Percentiles rank a stretch among this genome's conserved stretches.
These are phyloP conservation scores for Bettongia penicillata DNA, from an alignment of 2,113 vertebrate genomes.

Conservation along the genomic window DNA sequence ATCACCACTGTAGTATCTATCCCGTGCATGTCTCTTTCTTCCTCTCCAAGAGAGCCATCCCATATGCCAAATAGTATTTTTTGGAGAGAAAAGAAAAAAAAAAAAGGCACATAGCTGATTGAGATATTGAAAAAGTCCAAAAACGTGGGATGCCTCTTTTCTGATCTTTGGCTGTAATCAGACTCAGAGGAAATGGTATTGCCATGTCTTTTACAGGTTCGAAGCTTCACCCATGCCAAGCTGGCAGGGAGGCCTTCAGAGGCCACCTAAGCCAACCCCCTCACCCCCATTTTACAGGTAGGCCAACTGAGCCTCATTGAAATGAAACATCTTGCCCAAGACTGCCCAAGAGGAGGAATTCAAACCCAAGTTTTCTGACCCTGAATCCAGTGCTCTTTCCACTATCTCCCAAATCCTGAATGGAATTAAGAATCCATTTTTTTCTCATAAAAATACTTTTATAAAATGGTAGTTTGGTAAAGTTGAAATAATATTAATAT, in stretches of 20 bases:
- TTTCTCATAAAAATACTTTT: not conserved
- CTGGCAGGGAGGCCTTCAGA: not conserved
- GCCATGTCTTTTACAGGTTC: not conserved
- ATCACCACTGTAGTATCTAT: not conserved
- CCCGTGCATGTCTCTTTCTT: not conserved
- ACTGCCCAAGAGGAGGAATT: not conserved
- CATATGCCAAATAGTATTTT: not conserved
- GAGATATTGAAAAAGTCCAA: not conserved
- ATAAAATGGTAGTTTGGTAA: not conserved
- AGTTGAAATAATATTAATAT: not conserved
- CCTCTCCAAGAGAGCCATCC: not conserved
- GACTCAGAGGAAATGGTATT: not conserved
- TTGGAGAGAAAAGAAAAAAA: not conserved
- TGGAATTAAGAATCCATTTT: not conserved
- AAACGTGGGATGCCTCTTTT: not conserved
- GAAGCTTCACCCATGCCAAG: too few relatives aligned
- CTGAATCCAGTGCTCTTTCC: not conserved
- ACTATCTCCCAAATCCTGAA: not conserved
- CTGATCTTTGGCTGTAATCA: not conserved
- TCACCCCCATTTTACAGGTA: not conserved
- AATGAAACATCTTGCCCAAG: not conserved
- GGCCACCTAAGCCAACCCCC: not conserved
- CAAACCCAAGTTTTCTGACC: constrained; percentile 29
- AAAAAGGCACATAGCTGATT: not conserved
- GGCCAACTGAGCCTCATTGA: not conserved